Percentiles rank a stretch among this genome's conserved stretches.
phyloP scores from a whole-genome alignment of 2,888 invertebrate species.

The Cephalotes varians region DNA sequence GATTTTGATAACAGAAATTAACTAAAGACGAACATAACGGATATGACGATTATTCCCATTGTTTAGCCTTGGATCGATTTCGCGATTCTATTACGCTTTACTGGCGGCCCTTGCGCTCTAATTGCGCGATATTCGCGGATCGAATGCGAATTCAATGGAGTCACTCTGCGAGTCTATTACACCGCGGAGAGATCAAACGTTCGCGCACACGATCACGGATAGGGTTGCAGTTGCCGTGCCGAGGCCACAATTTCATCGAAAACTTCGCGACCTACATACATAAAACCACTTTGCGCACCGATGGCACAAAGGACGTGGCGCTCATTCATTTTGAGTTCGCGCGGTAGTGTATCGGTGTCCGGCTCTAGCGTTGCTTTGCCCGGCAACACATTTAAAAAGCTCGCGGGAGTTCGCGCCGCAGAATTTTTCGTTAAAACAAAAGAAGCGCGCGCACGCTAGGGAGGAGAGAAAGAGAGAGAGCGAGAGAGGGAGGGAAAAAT shows the following conservation, averaged over 20 bases:
- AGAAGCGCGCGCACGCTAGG: neutral
- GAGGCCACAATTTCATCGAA: conserved; percentile 54
- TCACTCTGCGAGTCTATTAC: conserved; percentile 56
- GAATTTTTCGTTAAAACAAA: conserved; percentile 42
- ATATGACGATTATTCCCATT: conserved; percentile 50
- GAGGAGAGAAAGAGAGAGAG: neutral
- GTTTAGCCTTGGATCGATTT: conserved; percentile 31
- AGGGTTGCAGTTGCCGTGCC: conserved; percentile 28
- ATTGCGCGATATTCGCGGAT: conserved; percentile 45
- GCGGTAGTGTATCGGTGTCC: conserved; percentile 28
- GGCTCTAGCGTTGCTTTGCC: conserved; percentile 38
- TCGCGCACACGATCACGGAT: conserved; percentile 41
- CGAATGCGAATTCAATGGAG: conserved; percentile 51
- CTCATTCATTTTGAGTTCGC: conserved; percentile 55
- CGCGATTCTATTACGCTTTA: conserved; percentile 36
- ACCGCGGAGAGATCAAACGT: conserved; percentile 53
- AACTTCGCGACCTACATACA: conserved; percentile 57
- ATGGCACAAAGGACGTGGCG: conserved; percentile 47
- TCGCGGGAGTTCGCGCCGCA: conserved; percentile 46
- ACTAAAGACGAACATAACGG: conserved; percentile 40
- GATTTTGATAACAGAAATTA: conserved; percentile 50
- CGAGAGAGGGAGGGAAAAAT: neutral
- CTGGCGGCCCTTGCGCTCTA: conserved; percentile 35
- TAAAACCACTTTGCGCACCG: conserved; percentile 52
- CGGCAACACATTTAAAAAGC: conserved; percentile 52